Evolutionary conservation across 2,113 vertebrate genomes (phyloP).

Genomic region (Zeus faber): DNA sequence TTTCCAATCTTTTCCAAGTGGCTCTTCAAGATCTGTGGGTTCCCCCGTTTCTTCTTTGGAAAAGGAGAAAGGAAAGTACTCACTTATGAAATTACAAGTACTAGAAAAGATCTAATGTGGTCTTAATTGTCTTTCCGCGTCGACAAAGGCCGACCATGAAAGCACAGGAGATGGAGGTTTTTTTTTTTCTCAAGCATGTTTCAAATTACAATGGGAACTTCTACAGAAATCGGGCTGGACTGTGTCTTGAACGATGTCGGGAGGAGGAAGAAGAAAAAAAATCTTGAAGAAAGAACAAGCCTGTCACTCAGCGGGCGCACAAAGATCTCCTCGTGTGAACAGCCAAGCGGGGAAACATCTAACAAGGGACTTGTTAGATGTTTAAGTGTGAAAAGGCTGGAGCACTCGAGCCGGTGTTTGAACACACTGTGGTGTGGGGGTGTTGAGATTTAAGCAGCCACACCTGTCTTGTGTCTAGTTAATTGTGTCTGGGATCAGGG

Average conservation of each 20-base stretch:
- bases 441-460: too few species aligned
- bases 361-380: constrained; percentile 25
- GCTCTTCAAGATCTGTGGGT: constrained; percentile 70
- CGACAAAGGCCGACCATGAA: constrained; percentile 63
- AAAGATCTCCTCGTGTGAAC: constrained; percentile 25
- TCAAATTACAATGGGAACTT: constrained; percentile 72
- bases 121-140: constrained; percentile 76
- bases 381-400: constrained; percentile 4
- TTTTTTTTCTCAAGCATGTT: constrained; percentile 65
- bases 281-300: constrained; percentile 28
- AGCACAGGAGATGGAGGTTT: constrained; percentile 16
- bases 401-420: constrained; percentile 1
- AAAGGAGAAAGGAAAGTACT: constrained; percentile 32
- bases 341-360: constrained; percentile 24
- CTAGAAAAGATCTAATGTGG: constrained; percentile 83
- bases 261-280: too few species aligned
- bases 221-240: constrained; percentile 51
- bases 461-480: too few species aligned
- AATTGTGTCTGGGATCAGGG: too few species aligned
- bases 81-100: constrained; percentile 81
- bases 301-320: constrained; percentile 12
- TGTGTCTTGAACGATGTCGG: too few species aligned
- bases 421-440: too few species aligned
- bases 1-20: constrained; percentile 78
- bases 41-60: constrained; percentile 50